A percentile compares a stretch with the other conserved stretches of the same genome.
Evolutionary conservation across 2,888 invertebrate genomes (phyloP).

Genomic region (Salticus scenicus): DNA sequence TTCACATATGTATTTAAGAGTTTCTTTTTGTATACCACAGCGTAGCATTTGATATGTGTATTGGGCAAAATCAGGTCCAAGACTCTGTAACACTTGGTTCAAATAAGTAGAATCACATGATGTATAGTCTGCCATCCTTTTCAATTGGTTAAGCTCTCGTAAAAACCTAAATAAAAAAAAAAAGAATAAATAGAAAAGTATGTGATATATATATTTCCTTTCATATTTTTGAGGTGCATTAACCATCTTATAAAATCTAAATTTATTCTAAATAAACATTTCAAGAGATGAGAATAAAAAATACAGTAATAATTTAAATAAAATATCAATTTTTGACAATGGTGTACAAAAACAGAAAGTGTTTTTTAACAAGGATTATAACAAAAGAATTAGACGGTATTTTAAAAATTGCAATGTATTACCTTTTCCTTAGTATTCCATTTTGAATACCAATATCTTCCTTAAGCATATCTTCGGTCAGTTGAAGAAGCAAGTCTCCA

Average conservation of each 20-base stretch:
- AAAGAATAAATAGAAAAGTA: too few relatives aligned
- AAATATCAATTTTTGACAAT: too few relatives aligned
- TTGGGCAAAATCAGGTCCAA: slow-evolving; percentile 92
- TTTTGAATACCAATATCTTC: slow-evolving; percentile 95
- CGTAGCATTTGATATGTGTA: slow-evolving; percentile 98
- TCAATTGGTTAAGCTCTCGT: slow-evolving; percentile 91
- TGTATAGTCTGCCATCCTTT: slow-evolving; percentile 97
- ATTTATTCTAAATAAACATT: too few relatives aligned
- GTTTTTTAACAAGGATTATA: too few relatives aligned
- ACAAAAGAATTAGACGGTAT: too few relatives aligned
- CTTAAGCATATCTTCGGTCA: slow-evolving; percentile 92
- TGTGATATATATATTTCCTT: too few relatives aligned
- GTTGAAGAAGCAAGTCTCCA: slow-evolving; percentile 93
- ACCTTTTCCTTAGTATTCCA: slow-evolving; percentile 93
- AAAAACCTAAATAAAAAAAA: slow-evolving; percentile 82
- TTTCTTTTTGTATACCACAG: slow-evolving; percentile 93
- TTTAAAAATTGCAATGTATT: too few relatives aligned
- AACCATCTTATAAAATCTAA: too few relatives aligned
- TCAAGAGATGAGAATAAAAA: too few relatives aligned
- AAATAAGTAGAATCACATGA: slow-evolving; percentile 94
- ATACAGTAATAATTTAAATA: too few relatives aligned
- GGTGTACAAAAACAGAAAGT: too few relatives aligned
- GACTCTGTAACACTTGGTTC: slow-evolving; percentile 86
- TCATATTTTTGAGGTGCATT: too few relatives aligned
- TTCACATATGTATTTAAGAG: slow-evolving; percentile 87